These are phyloP conservation scores for Tiliqua scincoides DNA, from an alignment of 2,113 vertebrate species.

Conservation along the genomic window DNA sequence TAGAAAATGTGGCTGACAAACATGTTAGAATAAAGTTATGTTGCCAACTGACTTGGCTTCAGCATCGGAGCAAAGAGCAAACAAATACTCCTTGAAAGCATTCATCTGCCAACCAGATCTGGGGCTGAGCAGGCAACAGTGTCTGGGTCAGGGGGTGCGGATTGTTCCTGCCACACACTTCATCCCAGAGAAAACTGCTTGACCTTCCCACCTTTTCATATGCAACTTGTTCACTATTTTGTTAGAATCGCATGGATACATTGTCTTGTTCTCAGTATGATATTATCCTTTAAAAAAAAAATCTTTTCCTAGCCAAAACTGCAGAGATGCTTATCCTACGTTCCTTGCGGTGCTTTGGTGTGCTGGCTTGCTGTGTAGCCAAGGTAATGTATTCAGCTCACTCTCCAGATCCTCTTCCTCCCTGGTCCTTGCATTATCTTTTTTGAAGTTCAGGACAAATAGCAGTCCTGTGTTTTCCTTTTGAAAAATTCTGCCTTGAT, in stretches of 20 bases:
- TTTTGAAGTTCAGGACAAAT: neutral
- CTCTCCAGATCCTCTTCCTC: neutral
- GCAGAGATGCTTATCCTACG: slow-evolving; percentile 89
- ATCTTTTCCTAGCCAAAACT: slow-evolving; percentile 87
- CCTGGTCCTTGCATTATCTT: neutral
- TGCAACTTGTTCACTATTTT: neutral
- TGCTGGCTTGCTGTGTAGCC: slow-evolving; percentile 90
- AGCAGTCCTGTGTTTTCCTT: neutral
- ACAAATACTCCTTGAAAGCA: too few relatives aligned
- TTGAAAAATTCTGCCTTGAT: slow-evolving; percentile 26
- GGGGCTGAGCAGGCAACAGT: too few relatives aligned
- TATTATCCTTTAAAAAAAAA: neutral
- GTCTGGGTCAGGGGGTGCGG: too few relatives aligned
- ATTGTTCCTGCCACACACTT: too few relatives aligned
- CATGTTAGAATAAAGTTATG: too few relatives aligned
- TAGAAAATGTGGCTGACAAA: too few relatives aligned
- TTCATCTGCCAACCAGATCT: too few relatives aligned
- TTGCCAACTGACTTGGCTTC: too few relatives aligned
- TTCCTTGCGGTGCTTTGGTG: slow-evolving; percentile 94
- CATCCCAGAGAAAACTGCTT: too few relatives aligned
- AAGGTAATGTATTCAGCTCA: slow-evolving; percentile 80
- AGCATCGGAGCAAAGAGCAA: too few relatives aligned
- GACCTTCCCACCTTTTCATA: neutral
- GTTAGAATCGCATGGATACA: neutral
- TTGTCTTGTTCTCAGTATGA: neutral